Evolutionary conservation across 2,113 vertebrate species (phyloP).

Genomic region (Dolichotis patagonum): DNA sequence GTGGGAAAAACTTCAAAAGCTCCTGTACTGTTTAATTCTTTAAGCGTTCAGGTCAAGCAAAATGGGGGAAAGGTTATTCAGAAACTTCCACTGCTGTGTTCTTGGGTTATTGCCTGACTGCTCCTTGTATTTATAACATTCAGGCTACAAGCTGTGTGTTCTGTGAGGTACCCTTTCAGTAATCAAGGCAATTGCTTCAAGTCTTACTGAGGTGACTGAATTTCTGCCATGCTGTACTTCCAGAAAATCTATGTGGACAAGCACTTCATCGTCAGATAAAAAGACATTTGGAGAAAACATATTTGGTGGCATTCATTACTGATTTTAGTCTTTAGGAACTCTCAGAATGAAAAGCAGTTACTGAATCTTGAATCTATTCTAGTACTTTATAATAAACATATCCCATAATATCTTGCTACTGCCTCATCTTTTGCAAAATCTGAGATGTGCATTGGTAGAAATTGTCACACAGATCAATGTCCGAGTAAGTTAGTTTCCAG

Average conservation of each 20-base stretch:
- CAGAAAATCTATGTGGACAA: not conserved
- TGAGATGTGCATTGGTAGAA: not conserved
- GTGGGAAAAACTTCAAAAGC: not conserved
- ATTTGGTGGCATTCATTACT: not conserved
- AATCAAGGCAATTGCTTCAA: constrained; percentile 23
- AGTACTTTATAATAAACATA: not conserved
- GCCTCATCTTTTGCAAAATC: constrained; percentile 2
- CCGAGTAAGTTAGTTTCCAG: not conserved
- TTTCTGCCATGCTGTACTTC: not conserved
- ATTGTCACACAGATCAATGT: not conserved
- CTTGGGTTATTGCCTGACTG: not conserved
- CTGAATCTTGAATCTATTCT: constrained; percentile 8
- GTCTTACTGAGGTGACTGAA: not conserved
- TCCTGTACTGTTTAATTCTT: not conserved
- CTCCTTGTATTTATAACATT: constrained; percentile 15
- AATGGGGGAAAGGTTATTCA: not conserved
- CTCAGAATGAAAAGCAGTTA: not conserved
- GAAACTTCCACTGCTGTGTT: not conserved
- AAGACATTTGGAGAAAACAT: not conserved
- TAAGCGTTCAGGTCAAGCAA: not conserved
- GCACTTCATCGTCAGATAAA: constrained; percentile 18
- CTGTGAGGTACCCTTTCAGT: not conserved
- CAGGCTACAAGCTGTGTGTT: constrained; percentile 1
- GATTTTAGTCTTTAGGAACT: not conserved
- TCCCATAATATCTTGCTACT: not conserved